Percentiles rank a stretch among this genome's conserved stretches.
phyloP scores from a whole-genome alignment of 2,113 vertebrate genomes.

The Corydoras sp. region DNA sequence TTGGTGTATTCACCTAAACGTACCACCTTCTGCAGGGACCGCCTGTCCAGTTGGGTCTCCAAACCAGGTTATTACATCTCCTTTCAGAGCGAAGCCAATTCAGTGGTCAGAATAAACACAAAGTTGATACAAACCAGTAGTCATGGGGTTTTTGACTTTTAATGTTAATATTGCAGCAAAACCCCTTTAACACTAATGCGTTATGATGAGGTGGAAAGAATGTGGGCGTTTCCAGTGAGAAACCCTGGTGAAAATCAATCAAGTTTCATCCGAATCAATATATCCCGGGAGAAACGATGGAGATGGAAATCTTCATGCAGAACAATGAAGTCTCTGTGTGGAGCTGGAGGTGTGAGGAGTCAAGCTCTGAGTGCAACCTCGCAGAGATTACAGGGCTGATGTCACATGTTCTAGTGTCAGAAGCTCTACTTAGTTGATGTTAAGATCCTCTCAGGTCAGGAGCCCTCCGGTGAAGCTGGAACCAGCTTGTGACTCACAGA shows the following conservation, averaged over 20 bases:
- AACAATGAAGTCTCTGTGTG: conserved; percentile 27
- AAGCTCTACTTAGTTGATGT: conserved; percentile 15
- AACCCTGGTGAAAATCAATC: conserved; percentile 33
- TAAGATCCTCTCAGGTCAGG: conserved; percentile 34
- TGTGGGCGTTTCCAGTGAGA: conserved; percentile 37
- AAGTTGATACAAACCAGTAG: neutral
- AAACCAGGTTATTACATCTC: conserved; percentile 1
- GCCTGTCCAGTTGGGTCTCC: no score
- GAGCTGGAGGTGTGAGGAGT: conserved; percentile 26
- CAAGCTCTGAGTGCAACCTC: conserved; percentile 32
- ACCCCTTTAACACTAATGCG: conserved; percentile 23
- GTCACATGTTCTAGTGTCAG: conserved; percentile 38
- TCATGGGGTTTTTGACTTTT: conserved; percentile 20
- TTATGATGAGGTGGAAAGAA: conserved; percentile 14
- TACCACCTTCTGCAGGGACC: no score
- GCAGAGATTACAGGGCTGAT: conserved; percentile 28
- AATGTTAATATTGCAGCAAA: conserved; percentile 20
- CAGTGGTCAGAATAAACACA: neutral
- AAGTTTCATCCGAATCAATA: conserved; percentile 40
- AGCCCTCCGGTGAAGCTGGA: conserved; percentile 12
- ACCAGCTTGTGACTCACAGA: conserved; percentile 32
- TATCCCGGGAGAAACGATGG: conserved; percentile 23
- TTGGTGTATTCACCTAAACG: no score
- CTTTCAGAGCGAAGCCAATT: conserved; percentile 34
- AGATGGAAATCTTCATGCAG: conserved; percentile 24